These are phyloP conservation scores for Onychomys leucogaster DNA, from an alignment of 2,797 vertebrate genomes.

Conservation along the genomic window DNA sequence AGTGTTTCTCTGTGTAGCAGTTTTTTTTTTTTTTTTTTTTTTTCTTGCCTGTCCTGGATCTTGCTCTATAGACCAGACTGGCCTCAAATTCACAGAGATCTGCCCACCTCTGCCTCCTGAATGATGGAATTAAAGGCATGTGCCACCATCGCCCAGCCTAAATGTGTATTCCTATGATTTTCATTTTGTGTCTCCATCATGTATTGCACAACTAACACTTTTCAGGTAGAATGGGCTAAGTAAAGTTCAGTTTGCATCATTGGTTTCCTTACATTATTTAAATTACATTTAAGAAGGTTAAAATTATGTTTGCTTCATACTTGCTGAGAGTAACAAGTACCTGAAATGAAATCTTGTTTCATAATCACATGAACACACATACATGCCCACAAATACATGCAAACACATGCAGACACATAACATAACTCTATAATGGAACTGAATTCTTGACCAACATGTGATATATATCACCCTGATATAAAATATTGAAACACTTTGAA, in stretches of 20 bases:
- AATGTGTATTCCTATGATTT: neutral
- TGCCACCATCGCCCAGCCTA: neutral
- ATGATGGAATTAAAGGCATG: too few species aligned
- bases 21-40: too few species aligned
- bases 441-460: constrained; percentile 32
- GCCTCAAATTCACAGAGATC: too few species aligned
- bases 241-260: constrained; percentile 63
- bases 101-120: too few species aligned
- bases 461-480: neutral
- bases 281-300: constrained; percentile 65
- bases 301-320: constrained; percentile 67
- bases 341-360: constrained; percentile 61
- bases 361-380: constrained; percentile 37
- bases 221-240: constrained; percentile 3
- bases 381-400: neutral
- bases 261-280: constrained; percentile 42
- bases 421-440: neutral
- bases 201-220: constrained; percentile 38
- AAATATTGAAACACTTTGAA: constrained; percentile 37
- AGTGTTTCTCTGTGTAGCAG: too few species aligned
- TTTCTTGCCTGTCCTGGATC: too few species aligned
- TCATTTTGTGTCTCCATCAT: constrained; percentile 48
- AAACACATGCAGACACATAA: neutral
- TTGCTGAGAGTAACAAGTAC: constrained; percentile 35
- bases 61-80: too few species aligned